Evolutionary conservation across 2,113 vertebrate genomes (phyloP).

Genomic region (Panthera tigris): DNA sequence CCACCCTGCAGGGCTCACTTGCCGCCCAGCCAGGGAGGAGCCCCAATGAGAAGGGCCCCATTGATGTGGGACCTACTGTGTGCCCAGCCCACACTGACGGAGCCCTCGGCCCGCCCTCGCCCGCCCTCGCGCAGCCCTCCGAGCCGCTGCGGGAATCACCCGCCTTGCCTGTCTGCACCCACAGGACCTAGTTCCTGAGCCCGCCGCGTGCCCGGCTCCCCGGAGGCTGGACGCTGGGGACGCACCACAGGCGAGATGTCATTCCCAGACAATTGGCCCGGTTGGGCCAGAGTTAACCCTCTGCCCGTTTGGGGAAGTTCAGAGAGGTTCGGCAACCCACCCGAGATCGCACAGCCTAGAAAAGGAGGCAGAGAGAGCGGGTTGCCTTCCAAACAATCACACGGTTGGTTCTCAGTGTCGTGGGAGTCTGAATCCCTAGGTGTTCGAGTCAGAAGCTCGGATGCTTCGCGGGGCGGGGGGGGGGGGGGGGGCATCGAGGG

Average conservation of each 20-base stretch:
- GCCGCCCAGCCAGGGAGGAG: background rate
- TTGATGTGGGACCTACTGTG: background rate
- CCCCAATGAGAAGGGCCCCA: rapidly evolving
- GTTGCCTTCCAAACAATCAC: too few relatives aligned
- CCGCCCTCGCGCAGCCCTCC: rapidly evolving
- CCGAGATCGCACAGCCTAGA: background rate
- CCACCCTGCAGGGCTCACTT: background rate
- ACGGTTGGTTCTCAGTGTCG: rapidly evolving
- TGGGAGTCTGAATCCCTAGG: background rate
- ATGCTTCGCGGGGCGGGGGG: rapidly evolving
- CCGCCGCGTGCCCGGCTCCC: rapidly evolving
- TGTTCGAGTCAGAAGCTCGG: background rate
- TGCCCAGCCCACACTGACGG: background rate
- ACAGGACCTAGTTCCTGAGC: background rate
- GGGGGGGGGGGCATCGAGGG: too few relatives aligned
- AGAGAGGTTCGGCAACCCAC: background rate
- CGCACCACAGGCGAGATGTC: rapidly evolving
- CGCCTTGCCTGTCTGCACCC: background rate
- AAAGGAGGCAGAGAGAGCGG: background rate
- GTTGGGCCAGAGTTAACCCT: background rate
- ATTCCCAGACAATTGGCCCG: background rate
- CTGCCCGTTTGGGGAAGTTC: background rate
- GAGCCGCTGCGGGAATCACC: rapidly evolving
- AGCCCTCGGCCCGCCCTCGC: background rate
- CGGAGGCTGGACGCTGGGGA: background rate